Conservation (phyloP, 2,797 vertebrate genomes). For the Ciconia nigra region DNA sequence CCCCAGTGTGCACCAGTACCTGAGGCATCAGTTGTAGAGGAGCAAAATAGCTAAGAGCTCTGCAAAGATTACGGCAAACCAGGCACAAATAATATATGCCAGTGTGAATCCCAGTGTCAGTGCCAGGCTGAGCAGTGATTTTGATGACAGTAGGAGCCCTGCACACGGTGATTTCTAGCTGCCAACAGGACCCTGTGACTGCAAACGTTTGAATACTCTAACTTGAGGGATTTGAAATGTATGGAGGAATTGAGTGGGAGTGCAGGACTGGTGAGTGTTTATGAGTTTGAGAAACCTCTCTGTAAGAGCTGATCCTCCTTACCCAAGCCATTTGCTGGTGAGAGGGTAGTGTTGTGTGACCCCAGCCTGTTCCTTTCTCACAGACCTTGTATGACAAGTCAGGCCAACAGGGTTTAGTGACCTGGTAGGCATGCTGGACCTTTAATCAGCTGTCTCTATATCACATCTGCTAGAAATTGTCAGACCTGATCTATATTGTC, state of each 20-base stretch:
- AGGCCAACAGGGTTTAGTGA: background rate
- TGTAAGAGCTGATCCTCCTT: background rate
- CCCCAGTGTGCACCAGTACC: background rate
- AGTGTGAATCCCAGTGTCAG: background rate
- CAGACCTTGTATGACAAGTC: background rate
- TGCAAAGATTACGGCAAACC: background rate
- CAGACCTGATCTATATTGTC: background rate
- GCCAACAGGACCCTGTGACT: background rate
- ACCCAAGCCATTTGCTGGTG: background rate
- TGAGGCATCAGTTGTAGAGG: rapidly evolving
- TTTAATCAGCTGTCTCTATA: background rate
- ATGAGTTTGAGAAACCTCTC: background rate
- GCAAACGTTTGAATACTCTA: background rate
- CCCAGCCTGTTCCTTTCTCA: background rate
- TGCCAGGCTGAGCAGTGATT: background rate
- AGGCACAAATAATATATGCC: background rate
- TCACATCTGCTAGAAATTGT: background rate
- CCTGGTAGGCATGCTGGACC: background rate
- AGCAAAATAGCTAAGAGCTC: background rate
- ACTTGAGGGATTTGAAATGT: background rate
- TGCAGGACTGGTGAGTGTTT: background rate
- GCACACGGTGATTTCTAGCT: background rate
- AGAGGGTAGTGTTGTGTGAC: background rate
- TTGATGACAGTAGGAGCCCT: background rate
- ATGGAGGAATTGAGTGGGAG: background rate